phyloP scores from a whole-genome alignment of 2,888 invertebrate species.

The Ochlodes sylvanus region DNA sequence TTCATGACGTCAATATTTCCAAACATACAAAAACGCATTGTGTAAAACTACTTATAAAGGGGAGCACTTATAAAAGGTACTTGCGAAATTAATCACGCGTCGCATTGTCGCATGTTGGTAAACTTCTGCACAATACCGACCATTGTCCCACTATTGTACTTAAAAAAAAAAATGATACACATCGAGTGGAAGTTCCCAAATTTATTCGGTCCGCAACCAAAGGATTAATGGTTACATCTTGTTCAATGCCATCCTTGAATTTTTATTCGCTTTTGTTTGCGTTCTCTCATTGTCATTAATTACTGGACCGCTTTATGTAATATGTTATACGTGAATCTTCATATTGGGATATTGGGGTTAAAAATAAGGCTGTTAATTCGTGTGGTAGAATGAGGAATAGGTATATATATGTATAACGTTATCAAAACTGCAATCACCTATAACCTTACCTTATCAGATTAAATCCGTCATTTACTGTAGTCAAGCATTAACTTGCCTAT shows the following conservation, averaged over 20 bases:
- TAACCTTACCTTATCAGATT: too few relatives aligned
- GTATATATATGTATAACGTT: too few relatives aligned
- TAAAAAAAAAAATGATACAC: conserved; percentile 46
- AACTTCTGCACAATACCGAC: conserved; percentile 68
- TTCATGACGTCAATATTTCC: conserved; percentile 10
- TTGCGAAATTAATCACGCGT: conserved; percentile 78
- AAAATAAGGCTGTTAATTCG: too few relatives aligned
- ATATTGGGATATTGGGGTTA: too few relatives aligned
- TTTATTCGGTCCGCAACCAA: conserved; percentile 57
- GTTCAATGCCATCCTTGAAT: conserved; percentile 46
- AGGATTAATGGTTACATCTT: conserved; percentile 66
- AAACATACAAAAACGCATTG: conserved; percentile 29
- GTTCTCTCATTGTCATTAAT: conserved; percentile 15
- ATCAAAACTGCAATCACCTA: too few relatives aligned
- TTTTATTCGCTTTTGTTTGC: conserved; percentile 29
- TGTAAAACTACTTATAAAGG: conserved; percentile 29
- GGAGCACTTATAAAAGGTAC: conserved; percentile 49
- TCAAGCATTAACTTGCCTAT: too few relatives aligned
- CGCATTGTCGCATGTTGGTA: conserved; percentile 77
- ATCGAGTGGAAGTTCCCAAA: conserved; percentile 57
- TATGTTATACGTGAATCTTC: background rate
- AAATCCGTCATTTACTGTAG: too few relatives aligned
- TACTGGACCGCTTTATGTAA: conserved; percentile 17
- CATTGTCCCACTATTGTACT: conserved; percentile 52
- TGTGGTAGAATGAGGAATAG: too few relatives aligned